Percentiles rank a stretch among this genome's conserved stretches.
Conservation (phyloP, 2,113 vertebrate genomes). For the Tretioscincus oriximinensis region DNA sequence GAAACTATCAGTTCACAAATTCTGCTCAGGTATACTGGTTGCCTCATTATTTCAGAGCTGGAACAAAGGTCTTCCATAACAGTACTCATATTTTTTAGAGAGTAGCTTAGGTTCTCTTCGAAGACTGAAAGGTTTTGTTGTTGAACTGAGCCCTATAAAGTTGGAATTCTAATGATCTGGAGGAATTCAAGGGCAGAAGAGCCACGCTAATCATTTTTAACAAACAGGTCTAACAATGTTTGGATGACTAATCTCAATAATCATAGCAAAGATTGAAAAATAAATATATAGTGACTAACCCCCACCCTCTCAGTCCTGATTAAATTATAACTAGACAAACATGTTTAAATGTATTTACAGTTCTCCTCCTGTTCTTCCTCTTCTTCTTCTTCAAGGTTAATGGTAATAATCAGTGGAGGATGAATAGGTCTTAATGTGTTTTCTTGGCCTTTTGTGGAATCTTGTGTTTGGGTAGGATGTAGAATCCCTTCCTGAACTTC, state of each 20-base stretch:
- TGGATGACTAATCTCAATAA: neutral
- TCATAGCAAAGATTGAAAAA: neutral
- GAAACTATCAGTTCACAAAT: too few species aligned
- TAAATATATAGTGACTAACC: neutral
- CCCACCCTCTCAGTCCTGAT: too few species aligned
- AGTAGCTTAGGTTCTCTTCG: neutral
- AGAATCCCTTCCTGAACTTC: slow-evolving; percentile 55
- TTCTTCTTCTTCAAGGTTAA: slow-evolving; percentile 64
- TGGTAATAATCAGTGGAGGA: slow-evolving; percentile 66
- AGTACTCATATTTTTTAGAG: neutral
- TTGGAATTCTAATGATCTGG: too few species aligned
- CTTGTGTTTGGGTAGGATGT: slow-evolving; percentile 42
- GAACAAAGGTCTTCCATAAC: too few species aligned
- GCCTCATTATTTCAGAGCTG: too few species aligned
- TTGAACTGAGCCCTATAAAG: neutral
- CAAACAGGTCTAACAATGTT: neutral
- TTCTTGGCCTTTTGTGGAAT: slow-evolving; percentile 49
- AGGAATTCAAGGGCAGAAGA: too few species aligned
- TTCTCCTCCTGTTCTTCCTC: slow-evolving; percentile 57
- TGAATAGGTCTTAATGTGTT: slow-evolving; percentile 61
- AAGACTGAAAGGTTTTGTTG: neutral
- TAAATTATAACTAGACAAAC: neutral
- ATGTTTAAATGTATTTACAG: slow-evolving; percentile 56
- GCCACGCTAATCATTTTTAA: neutral
- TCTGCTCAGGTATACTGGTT: too few species aligned